Base-by-base conservation (phyloP, 2,888 invertebrate species). In the Rhogogaster chlorosoma region DNA sequence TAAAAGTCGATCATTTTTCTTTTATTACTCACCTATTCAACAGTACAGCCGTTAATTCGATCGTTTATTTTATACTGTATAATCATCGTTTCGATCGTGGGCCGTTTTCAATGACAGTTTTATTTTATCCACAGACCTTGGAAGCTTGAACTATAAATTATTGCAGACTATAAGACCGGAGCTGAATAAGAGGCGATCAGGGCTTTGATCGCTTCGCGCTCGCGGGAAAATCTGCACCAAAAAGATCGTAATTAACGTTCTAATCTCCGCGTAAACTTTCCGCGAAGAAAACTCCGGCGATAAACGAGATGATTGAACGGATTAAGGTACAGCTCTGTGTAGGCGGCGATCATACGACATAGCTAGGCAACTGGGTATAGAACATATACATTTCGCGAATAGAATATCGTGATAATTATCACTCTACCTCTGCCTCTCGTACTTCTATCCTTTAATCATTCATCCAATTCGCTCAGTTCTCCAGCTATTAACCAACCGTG, bases 101-200 rank as follows among this genome's bases (percentile, higher is more conserved):
- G 1, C 22, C 10, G 15, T 29, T 18, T 70, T 70, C 15, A 73
- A 42, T 22, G 22, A 73, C 71, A n/a, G 22, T 38, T 73, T 73
- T 38, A 73, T 73, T 42, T n/a, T 6, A 10, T 22, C 4, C 12
- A 22, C 12, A 73, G 42, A 12, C 71, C 71, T 73, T 22, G 42
- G 42, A 73, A 42, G 71, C n/a, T 42, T 29, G 29, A 73, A 42
- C 42, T 22, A 73, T 42, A 22, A 73, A 73, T 73, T 73, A 42
- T 42, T 22, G 9, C 9, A 9, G 38, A 38, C n/a, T 70, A 70
- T 32, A 12, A 61, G 29, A n/a, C 7, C 70, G 18, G n/a, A 70
- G 36, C n/a, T 70, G 12, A 61, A n/a, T n/a, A 61, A 26, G 26
- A 26, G 12, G 36, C 36, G 18, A 18, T 70, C n/a, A 9, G 15